Conservation (phyloP, 2,113 vertebrate genomes). For the Marmota flaviventris region DNA sequence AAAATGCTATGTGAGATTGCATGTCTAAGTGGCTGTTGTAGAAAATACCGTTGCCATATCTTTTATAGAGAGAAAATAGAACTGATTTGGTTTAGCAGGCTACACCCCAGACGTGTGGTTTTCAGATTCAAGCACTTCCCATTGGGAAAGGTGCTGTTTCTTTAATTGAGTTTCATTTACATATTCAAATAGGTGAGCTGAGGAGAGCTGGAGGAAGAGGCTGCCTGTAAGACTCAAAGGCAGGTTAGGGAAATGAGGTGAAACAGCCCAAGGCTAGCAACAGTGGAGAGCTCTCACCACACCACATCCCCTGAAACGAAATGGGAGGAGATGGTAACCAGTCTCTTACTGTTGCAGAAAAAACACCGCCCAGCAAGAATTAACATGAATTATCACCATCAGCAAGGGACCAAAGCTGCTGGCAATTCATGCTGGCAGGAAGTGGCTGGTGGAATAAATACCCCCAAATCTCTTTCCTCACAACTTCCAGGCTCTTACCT, state of each 20-base stretch:
- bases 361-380: not conserved
- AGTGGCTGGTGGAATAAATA: conserved; percentile 29
- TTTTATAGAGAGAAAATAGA: not conserved
- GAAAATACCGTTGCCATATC: not conserved
- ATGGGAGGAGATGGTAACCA: not conserved
- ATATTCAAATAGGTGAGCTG: not conserved
- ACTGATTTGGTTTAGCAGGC: not conserved
- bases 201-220: not conserved
- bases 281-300: not conserved
- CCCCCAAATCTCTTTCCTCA: not conserved
- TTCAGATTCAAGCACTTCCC: not conserved
- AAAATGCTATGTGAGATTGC: not conserved
- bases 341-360: not conserved
- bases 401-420: not conserved
- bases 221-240: not conserved
- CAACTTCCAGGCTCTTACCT: not conserved
- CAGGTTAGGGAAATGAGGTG: not conserved
- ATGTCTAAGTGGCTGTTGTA: not conserved
- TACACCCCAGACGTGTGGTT: not conserved
- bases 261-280: not conserved
- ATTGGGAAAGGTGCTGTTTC: not conserved
- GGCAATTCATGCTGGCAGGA: not conserved
- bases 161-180: not conserved
- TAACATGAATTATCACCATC: not conserved
- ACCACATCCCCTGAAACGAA: fast-evolving